Evolutionary conservation across 2,797 vertebrate genomes (phyloP).

Genomic region (Agapornis canus): DNA sequence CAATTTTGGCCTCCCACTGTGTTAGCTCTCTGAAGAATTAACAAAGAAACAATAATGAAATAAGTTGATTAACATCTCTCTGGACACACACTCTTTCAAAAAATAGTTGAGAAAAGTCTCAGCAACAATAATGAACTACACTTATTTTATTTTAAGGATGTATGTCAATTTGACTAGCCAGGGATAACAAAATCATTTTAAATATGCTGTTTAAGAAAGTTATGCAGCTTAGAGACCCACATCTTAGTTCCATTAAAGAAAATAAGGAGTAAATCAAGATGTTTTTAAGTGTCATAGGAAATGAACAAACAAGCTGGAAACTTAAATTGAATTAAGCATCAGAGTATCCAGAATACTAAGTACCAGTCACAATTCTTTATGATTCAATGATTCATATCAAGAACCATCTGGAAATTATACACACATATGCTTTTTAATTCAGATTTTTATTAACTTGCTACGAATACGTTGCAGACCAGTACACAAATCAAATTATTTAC

Average conservation of each 20-base stretch:
- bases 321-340: neutral
- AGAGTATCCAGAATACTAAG: neutral
- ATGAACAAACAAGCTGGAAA: constrained; percentile 19
- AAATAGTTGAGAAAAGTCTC: neutral
- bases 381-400: neutral
- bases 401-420: neutral
- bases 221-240: neutral
- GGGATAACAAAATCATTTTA: neutral
- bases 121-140: neutral
- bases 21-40: constrained; percentile 11
- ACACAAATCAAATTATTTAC: neutral
- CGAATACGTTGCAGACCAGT: neutral
- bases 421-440: neutral
- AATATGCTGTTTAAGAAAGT: neutral
- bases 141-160: neutral
- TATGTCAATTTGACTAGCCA: neutral
- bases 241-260: neutral
- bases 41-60: neutral
- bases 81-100: neutral
- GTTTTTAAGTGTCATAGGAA: neutral
- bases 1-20: neutral
- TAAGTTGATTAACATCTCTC: neutral
- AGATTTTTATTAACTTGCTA: neutral
- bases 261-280: neutral
- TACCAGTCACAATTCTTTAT: neutral